Conservation (phyloP, 2,888 invertebrate genomes). For the Scaptodrosophila latifasciaeformis region DNA sequence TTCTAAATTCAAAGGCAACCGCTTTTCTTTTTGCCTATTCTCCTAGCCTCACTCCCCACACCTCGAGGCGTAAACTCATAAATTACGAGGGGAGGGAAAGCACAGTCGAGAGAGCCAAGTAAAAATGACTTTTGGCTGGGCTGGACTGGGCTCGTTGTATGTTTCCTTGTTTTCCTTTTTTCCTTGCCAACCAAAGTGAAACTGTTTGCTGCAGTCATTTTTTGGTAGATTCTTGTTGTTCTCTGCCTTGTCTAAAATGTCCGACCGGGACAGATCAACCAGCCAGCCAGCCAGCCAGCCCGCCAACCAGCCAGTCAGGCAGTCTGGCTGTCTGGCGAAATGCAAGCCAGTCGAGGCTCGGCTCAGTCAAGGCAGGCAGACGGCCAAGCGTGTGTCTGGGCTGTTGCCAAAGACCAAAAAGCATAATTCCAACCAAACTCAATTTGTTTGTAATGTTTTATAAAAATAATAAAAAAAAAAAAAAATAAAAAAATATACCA, state of each 20-base stretch:
- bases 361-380: no score
- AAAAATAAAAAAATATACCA: slow-evolving; percentile 20
- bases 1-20: no score
- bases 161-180: no score
- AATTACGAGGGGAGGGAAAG: slow-evolving; percentile 42
- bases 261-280: not conserved
- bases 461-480: not conserved
- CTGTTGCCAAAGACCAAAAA: slow-evolving; percentile 33
- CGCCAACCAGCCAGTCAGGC: no score
- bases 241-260: no score
- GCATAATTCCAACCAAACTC: slow-evolving; percentile 63
- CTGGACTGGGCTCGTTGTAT: no score
- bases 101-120: slow-evolving; percentile 8
- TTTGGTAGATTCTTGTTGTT: slow-evolving; percentile 3
- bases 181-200: slow-evolving; percentile 41
- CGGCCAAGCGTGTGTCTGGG: no score
- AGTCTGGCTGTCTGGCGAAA: no score
- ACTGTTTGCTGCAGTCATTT: slow-evolving; percentile 62
- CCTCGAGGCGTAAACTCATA: slow-evolving; percentile 67
- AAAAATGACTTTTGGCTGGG: slow-evolving; percentile 60
- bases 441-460: slow-evolving; percentile 57
- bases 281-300: no score
- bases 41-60: slow-evolving; percentile 31
- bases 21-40: slow-evolving; percentile 6
- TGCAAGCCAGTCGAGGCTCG: no score